Evolutionary conservation across 2,113 vertebrate genomes (phyloP).

Genomic region (Gorsachius goisagi): DNA sequence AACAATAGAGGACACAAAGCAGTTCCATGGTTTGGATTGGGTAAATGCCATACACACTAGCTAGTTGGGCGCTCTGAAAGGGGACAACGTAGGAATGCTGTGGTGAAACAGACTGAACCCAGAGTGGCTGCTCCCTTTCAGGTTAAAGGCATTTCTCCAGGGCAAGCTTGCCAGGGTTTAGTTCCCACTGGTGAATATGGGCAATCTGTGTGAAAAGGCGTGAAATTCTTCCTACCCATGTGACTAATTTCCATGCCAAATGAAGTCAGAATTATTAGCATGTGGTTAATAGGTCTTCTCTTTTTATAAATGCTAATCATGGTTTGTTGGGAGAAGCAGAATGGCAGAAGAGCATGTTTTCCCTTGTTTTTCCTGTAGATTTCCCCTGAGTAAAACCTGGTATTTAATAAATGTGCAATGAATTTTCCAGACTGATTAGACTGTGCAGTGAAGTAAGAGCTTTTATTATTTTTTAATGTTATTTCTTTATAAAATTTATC

Average conservation of each 20-base stretch:
- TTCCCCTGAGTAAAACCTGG: not conserved
- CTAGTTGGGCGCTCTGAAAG: fast-evolving
- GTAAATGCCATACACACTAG: fast-evolving
- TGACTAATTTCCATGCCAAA: not conserved
- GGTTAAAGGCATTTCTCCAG: not conserved
- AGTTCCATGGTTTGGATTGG: not conserved
- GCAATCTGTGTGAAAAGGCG: not conserved
- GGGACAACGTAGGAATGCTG: fast-evolving
- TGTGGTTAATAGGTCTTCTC: not conserved
- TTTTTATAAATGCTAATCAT: not conserved
- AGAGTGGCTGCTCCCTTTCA: not conserved
- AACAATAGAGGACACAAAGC: not conserved
- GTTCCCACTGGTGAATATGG: not conserved
- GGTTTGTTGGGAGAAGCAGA: not conserved
- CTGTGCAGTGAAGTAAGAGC: not conserved
- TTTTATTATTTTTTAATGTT: not conserved
- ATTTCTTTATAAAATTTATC: not conserved
- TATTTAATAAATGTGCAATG: not conserved
- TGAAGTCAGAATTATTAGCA: not conserved
- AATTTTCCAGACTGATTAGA: not conserved
- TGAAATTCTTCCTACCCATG: not conserved
- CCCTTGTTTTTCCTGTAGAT: not conserved
- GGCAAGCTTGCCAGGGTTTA: not conserved
- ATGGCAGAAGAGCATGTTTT: not conserved
- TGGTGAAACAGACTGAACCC: not conserved